Evolutionary conservation across 2,113 vertebrate species (phyloP).

Genomic region (Irena cyanogastra): DNA sequence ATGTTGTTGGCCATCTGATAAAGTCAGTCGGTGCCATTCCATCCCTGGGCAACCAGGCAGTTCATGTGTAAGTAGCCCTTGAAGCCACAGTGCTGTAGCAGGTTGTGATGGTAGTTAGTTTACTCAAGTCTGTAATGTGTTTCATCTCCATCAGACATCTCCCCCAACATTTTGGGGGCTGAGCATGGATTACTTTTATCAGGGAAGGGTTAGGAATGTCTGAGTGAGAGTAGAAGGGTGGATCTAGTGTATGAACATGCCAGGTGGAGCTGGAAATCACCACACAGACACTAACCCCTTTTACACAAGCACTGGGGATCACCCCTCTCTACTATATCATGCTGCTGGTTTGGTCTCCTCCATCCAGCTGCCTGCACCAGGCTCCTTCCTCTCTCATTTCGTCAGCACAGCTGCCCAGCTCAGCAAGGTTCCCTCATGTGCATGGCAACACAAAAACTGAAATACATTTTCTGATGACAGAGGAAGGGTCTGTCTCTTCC

Average conservation of each 20-base stretch:
- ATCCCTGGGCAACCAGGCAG: conserved; percentile 75
- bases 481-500: background rate
- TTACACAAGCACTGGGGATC: background rate
- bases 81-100: background rate
- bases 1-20: conserved; percentile 91
- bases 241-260: background rate
- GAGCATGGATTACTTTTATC: background rate
- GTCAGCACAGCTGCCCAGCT: background rate
- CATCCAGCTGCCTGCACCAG: background rate
- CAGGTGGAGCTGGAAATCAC: background rate
- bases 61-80: conserved; percentile 85
- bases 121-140: background rate
- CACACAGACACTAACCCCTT: background rate
- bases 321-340: background rate
- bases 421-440: background rate
- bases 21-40: conserved; percentile 95
- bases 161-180: background rate
- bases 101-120: background rate
- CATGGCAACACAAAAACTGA: background rate
- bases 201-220: background rate
- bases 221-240: background rate
- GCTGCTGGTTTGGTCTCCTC: background rate
- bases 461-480: background rate
- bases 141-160: background rate
- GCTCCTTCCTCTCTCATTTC: background rate